Base-by-base conservation (phyloP, 2,888 invertebrate genomes). In the Thera britannica region DNA sequence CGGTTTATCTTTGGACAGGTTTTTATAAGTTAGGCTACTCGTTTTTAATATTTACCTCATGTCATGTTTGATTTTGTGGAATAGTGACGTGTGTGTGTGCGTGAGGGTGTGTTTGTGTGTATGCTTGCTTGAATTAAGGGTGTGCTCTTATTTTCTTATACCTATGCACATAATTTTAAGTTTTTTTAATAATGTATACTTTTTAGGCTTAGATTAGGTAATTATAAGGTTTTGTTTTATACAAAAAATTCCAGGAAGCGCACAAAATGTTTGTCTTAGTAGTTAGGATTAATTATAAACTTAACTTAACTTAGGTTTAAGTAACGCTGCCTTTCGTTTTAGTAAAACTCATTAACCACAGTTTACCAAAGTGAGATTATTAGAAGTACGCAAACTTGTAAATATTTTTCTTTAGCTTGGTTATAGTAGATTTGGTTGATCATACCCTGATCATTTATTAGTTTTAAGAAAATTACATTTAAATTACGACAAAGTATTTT, bases 311-410 rank as follows among this genome's bases (percentile, higher is more conserved):
- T 9, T 36, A 63, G 49, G n/a, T 51, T 62, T 23, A 23, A 49
- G 56, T 23, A 62, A 62, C 44, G 59, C 58, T 72, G 69, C 49
- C 56, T 70, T 66, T 56, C 34, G 54, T 63, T 62, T 55, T 69
- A 70, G 63, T 63, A 73, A 79, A 89, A 88, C 88, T 84, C 85
- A 89, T 89, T 90, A 92, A 94, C 94, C 94, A 94, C 94, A 94
- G 94, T 94, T 93, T 94, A 94, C 94, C 94, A 94, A 94, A 94
- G 94, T 94, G 94, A 94, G 94, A 94, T 94, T 94, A 94, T 93
- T 94, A 93, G 90, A 79, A 69, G 82, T 87, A 83, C 79, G 79
- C 69, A 79, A 72, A 76, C 76, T 69, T 90, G 90, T 90, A 89
- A 76, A 88, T 88, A 89, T 34, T 60, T 61, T 56, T 48, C 55